Evolutionary conservation across 1,140 invertebrate genomes (phyloP).

Genomic region (Saccostrea glomerata): DNA sequence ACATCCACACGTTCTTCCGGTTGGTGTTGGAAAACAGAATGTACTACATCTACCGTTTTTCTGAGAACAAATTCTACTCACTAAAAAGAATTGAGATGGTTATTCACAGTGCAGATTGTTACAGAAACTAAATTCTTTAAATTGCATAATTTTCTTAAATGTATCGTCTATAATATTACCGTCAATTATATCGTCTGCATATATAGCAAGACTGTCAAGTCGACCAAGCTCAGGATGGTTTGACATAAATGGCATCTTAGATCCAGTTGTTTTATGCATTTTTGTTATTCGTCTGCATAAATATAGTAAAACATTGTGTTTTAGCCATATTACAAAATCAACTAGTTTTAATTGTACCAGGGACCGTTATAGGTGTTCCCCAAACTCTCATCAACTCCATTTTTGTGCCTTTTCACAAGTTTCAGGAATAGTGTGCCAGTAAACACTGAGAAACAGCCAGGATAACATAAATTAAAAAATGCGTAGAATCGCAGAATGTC

Average conservation of each 20-base stretch:
- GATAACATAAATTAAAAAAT: too few relatives aligned
- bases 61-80: not conserved
- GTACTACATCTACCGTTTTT: constrained; percentile 25
- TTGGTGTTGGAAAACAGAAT: constrained; percentile 38
- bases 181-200: not conserved
- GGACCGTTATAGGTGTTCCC: too few relatives aligned
- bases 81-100: not conserved
- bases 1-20: constrained; percentile 43
- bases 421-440: too few relatives aligned
- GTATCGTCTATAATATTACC: not conserved
- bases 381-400: too few relatives aligned
- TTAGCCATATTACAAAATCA: not conserved
- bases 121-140: too few relatives aligned
- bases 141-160: too few relatives aligned
- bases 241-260: not conserved
- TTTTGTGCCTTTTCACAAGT: too few relatives aligned
- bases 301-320: not conserved
- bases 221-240: constrained; percentile 24
- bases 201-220: constrained; percentile 1
- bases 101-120: too few relatives aligned
- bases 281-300: constrained; percentile 17
- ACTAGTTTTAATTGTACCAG: too few relatives aligned
- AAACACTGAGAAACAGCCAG: too few relatives aligned
- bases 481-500: too few relatives aligned
- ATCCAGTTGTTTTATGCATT: constrained; percentile 20